Percentiles rank a stretch among this genome's conserved stretches.
These are phyloP conservation scores for Enteromius mattozi DNA, from an alignment of 2,797 vertebrate genomes.

Conservation along the genomic window DNA sequence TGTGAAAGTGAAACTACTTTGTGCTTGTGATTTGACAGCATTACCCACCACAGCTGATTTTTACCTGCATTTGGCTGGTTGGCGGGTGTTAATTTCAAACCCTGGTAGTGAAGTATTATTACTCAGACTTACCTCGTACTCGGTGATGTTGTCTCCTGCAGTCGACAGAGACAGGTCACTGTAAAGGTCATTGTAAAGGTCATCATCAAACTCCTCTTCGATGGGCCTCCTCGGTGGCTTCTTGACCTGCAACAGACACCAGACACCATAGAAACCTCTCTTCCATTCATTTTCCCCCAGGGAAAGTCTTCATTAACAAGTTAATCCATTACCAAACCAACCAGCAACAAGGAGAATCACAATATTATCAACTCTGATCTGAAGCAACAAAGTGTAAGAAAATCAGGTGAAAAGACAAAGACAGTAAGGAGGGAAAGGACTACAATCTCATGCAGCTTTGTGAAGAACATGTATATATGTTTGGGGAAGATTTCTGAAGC, in stretches of 20 bases:
- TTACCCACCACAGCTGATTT: too few relatives aligned
- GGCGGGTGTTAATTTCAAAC: too few relatives aligned
- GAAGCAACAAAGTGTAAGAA: not conserved
- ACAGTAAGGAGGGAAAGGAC: not conserved
- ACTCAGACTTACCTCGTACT: constrained; percentile 77
- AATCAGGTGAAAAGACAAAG: not conserved
- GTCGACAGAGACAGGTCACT: constrained; percentile 70
- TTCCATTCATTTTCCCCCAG: not conserved
- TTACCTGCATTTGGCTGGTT: too few relatives aligned
- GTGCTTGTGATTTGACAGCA: too few relatives aligned
- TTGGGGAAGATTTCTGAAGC: not conserved
- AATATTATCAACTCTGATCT: not conserved
- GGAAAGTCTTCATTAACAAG: not conserved
- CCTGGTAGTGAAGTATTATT: too few relatives aligned
- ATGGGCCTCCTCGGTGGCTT: constrained; percentile 63
- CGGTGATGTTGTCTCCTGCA: constrained; percentile 66
- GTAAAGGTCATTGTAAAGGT: constrained; percentile 67
- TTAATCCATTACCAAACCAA: not conserved
- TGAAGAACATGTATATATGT: not conserved
- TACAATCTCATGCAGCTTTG: not conserved
- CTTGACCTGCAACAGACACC: constrained; percentile 65
- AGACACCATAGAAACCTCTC: not conserved
- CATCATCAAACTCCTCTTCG: constrained; percentile 73
- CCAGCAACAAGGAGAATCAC: not conserved
- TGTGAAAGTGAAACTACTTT: too few relatives aligned